Percentiles rank a stretch among this genome's conserved stretches.
Conservation (phyloP, 2,797 vertebrate genomes). For the Sebastolobus alascanus region DNA sequence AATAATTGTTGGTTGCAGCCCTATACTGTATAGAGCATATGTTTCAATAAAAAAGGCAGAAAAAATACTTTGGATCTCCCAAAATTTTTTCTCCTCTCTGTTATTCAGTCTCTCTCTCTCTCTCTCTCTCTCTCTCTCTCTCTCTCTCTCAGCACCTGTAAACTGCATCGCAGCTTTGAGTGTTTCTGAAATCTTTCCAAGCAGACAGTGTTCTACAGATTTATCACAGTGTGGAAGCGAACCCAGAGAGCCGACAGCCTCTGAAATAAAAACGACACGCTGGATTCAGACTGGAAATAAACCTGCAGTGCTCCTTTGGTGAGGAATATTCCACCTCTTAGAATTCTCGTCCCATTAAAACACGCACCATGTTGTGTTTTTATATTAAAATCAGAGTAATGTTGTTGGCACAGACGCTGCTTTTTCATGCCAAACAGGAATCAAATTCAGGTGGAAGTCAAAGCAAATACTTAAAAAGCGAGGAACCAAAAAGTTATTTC, state of each 20-base stretch:
- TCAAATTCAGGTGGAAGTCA: constrained; percentile 74
- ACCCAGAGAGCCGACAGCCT: constrained; percentile 45
- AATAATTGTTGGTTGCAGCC: too few species aligned
- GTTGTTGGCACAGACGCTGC: constrained; percentile 30
- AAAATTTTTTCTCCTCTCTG: constrained; percentile 1
- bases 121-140: background rate
- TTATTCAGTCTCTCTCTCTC: background rate
- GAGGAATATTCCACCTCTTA: constrained; percentile 60
- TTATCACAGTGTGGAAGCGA: constrained; percentile 62
- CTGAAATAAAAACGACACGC: constrained; percentile 53
- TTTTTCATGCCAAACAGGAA: constrained; percentile 57
- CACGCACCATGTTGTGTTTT: constrained; percentile 64
- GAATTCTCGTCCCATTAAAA: constrained; percentile 54
- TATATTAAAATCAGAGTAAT: constrained; percentile 63
- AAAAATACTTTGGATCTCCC: background rate
- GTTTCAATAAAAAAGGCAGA: background rate
- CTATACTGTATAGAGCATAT: background rate
- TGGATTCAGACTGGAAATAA: constrained; percentile 64
- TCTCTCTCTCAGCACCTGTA: constrained; percentile 51
- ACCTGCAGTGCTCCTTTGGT: constrained; percentile 47
- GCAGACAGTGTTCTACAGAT: constrained; percentile 71
- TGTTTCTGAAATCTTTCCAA: constrained; percentile 65
- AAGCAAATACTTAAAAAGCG: constrained; percentile 66
- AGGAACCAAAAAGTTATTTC: constrained; percentile 72
- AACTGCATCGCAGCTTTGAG: constrained; percentile 53